Evolutionary conservation across 2,888 invertebrate genomes (phyloP).

Genomic region (Ceramica pisi): DNA sequence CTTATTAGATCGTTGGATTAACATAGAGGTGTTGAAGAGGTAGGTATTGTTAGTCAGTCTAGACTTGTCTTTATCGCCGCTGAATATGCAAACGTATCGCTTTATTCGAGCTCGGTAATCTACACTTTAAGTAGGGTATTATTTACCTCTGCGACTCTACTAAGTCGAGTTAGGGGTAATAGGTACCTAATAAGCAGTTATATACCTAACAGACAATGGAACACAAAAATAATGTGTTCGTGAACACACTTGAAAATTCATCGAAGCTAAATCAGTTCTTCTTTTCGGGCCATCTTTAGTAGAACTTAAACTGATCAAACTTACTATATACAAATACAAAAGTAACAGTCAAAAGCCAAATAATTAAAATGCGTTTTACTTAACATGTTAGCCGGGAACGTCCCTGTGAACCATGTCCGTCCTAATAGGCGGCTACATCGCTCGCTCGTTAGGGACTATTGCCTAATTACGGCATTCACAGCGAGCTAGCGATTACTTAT

Average conservation of each 20-base stretch:
- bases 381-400: not conserved
- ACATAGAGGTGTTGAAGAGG: conserved; percentile 32
- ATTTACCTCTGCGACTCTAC: conserved; percentile 35
- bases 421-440: conserved; percentile 21
- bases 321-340: too few species aligned
- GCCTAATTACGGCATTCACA: conserved; percentile 39
- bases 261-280: not conserved
- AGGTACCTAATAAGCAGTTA: not conserved
- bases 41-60: conserved; percentile 42
- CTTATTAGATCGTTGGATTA: conserved; percentile 50
- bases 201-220: conserved; percentile 8
- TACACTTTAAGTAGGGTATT: conserved; percentile 46
- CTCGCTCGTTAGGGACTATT: conserved; percentile 50
- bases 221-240: not conserved
- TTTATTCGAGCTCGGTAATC: conserved; percentile 56
- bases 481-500: conserved; percentile 28
- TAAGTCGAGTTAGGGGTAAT: conserved; percentile 10
- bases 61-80: conserved; percentile 51
- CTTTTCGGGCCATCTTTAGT: not conserved
- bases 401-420: conserved; percentile 21
- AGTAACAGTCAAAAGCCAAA: not conserved
- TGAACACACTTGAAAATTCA: conserved; percentile 1
- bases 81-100: conserved; percentile 60
- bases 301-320: not conserved
- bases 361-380: conserved; percentile 4